Evolutionary conservation across 2,888 invertebrate genomes (phyloP).

Genomic region (Athrips mouffetella): DNA sequence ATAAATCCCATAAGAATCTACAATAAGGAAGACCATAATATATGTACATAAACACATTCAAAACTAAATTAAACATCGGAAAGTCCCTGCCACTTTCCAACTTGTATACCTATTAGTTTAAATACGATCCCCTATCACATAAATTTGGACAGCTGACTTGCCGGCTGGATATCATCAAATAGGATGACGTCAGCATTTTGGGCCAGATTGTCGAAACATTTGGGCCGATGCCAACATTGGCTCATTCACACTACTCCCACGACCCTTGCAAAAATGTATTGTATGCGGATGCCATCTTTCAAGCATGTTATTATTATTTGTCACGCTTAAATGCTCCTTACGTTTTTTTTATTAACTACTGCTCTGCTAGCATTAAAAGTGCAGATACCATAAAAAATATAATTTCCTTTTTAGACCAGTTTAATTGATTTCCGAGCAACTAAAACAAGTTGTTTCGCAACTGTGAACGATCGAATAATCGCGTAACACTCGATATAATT

Average conservation of each 20-base stretch:
- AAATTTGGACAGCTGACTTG: slow-evolving; percentile 20
- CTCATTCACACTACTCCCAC: slow-evolving; percentile 71
- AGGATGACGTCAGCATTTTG: slow-evolving; percentile 50
- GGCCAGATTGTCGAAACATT: slow-evolving; percentile 47
- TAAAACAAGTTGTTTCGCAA: slow-evolving; percentile 17
- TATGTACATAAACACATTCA: too few relatives aligned
- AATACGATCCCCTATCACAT: slow-evolving; percentile 5
- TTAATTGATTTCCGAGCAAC: not conserved
- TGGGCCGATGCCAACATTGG: slow-evolving; percentile 63
- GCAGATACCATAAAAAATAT: not conserved
- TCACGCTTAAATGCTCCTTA: not conserved
- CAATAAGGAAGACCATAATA: not conserved
- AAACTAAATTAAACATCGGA: too few relatives aligned
- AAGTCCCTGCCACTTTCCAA: slow-evolving; percentile 6
- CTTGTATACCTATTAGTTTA: not conserved
- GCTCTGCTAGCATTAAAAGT: not conserved
- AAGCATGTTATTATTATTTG: slow-evolving; percentile 8
- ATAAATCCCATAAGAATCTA: not conserved
- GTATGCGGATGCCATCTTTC: slow-evolving; percentile 30
- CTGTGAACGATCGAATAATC: slow-evolving; percentile 12
- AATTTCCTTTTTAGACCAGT: not conserved
- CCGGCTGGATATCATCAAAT: slow-evolving; percentile 48
- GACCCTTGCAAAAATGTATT: slow-evolving; percentile 42
- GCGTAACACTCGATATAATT: slow-evolving; percentile 12
- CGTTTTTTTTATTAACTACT: not conserved